These are phyloP conservation scores for Babylonia areolata DNA, from an alignment of 1,140 invertebrate species.

Conservation along the genomic window DNA sequence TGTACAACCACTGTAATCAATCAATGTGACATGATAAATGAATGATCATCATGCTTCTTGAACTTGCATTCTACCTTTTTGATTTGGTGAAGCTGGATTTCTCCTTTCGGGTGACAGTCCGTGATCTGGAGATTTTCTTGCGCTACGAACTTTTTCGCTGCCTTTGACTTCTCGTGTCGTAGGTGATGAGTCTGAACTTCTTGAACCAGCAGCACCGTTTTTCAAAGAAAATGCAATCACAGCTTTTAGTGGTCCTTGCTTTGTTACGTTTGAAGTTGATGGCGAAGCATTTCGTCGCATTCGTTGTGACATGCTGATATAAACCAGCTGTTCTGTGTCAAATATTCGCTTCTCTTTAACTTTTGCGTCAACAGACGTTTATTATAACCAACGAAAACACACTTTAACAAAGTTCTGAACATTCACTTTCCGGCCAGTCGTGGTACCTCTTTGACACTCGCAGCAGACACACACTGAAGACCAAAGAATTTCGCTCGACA, in stretches of 20 bases:
- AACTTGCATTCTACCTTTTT: conserved; percentile 26
- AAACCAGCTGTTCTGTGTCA: neutral
- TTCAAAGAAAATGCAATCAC: conserved; percentile 63
- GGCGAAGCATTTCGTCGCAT: conserved; percentile 62
- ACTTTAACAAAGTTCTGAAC: neutral
- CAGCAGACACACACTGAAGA: neutral
- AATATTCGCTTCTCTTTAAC: neutral
- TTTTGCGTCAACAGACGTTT: neutral
- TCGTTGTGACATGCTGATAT: conserved; percentile 39
- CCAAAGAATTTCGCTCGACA: no score
- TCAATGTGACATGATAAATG: no score
- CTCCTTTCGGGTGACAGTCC: conserved; percentile 60
- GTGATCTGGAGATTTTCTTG: conserved; percentile 56
- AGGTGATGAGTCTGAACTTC: conserved; percentile 54
- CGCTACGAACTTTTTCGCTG: conserved; percentile 37
- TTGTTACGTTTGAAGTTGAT: conserved; percentile 46
- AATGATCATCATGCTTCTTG: no score
- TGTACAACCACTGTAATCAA: no score
- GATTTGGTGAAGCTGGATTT: conserved; percentile 42
- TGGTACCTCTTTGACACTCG: neutral
- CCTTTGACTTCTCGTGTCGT: conserved; percentile 41
- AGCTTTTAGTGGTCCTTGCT: conserved; percentile 65
- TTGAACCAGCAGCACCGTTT: conserved; percentile 43
- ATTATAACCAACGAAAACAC: neutral
- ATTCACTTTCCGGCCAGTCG: neutral